Evolutionary conservation across 2,797 vertebrate species (phyloP).

Genomic region (Lepilemur septentrionalis): DNA sequence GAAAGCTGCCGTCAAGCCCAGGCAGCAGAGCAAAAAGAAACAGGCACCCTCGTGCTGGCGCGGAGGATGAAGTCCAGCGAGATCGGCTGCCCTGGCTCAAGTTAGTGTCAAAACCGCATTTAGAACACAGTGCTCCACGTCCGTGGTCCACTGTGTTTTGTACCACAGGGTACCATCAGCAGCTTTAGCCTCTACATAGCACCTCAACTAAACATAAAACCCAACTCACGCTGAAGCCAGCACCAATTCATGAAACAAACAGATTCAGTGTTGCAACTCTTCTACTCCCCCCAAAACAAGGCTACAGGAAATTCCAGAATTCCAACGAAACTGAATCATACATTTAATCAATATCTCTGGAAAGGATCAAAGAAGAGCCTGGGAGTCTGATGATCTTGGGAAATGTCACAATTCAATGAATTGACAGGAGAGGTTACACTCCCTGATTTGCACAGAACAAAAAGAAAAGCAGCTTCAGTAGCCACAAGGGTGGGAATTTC

Average conservation of each 20-base stretch:
- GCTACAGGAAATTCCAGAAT: background rate
- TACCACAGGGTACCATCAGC: rapidly evolving
- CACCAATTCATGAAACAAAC: background rate
- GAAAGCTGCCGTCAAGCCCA: rapidly evolving
- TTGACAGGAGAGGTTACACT: background rate
- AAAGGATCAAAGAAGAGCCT: background rate
- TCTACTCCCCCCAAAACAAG: background rate
- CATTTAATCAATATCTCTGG: constrained; percentile 1
- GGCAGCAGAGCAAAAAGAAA: background rate
- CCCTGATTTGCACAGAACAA: background rate
- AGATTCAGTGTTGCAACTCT: background rate
- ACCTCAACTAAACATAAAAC: background rate
- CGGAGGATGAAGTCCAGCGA: background rate
- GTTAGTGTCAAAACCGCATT: background rate
- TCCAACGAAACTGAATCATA: constrained; percentile 3
- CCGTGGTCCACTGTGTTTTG: background rate
- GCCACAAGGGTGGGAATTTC: background rate
- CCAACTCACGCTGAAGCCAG: background rate
- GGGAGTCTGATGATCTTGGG: background rate
- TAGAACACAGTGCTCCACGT: background rate
- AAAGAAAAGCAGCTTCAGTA: background rate
- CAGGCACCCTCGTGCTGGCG: background rate
- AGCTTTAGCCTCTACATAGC: rapidly evolving
- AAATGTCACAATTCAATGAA: background rate
- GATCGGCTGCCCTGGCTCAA: background rate